phyloP scores from a whole-genome alignment of 2,888 invertebrate genomes.

The Anthophora plumipes region DNA sequence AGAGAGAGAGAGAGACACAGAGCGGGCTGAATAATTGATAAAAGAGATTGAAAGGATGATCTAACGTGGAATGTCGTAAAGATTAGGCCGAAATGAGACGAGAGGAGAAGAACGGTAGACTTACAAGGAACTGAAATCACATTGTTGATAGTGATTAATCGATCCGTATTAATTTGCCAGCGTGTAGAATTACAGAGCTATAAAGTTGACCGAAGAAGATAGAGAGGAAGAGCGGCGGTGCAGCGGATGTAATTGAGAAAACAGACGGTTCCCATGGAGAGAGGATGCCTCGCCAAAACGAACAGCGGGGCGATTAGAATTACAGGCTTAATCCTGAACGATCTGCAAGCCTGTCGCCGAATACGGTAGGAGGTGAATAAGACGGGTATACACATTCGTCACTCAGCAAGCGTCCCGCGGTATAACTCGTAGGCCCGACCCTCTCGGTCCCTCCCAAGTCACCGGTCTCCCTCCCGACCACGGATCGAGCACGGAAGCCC shows the following conservation, averaged over 20 bases:
- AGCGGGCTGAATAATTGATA: background rate
- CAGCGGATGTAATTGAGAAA: constrained; percentile 33
- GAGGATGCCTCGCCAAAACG: constrained; percentile 19
- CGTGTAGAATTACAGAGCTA: background rate
- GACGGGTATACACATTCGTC: constrained; percentile 72
- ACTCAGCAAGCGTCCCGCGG: constrained; percentile 70
- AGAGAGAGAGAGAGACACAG: constrained; percentile 1
- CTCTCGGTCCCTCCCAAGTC: constrained; percentile 65
- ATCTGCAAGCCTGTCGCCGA: constrained; percentile 73
- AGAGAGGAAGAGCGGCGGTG: background rate
- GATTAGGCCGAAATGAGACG: too few relatives aligned
- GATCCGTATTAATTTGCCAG: background rate
- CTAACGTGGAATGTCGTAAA: too few relatives aligned
- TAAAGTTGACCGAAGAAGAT: background rate
- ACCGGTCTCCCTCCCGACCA: constrained; percentile 54
- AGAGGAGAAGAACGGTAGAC: too few relatives aligned
- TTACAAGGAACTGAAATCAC: too few relatives aligned
- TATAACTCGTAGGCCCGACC: constrained; percentile 65
- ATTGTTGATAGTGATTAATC: background rate
- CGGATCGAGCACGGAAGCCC: constrained; percentile 77
- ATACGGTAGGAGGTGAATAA: constrained; percentile 77
- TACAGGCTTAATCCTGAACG: constrained; percentile 62
- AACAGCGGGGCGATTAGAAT: constrained; percentile 63
- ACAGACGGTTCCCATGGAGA: constrained; percentile 43
- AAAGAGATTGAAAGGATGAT: background rate